Base-by-base conservation (phyloP, 2,797 vertebrate species). In the Glyptemys insculpta region DNA sequence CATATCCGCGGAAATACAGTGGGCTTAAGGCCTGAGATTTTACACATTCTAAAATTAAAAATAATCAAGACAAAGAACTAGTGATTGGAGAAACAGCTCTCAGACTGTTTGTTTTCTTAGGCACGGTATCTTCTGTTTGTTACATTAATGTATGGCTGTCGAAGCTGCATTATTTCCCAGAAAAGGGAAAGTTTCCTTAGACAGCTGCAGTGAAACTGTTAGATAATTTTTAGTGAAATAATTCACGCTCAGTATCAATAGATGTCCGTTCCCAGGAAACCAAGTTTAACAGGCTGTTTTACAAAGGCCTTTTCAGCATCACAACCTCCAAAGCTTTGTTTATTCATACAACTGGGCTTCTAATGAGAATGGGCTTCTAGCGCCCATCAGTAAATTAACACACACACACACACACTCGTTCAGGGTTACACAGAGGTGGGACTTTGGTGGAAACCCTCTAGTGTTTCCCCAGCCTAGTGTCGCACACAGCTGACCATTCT, bases 191-290 rank as follows among this genome's bases (percentile, higher is more conserved):
- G 83, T 76, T 81, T 49, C 81, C 11, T 44, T 86, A 89, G n/a
- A 0, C 0, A 93, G 29, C 79, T 91, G 56, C 91, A 82, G 89
- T 29, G 31, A 94, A 95, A 92, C 90, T 1, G 14, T 56, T 89
- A 59, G 14, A 27, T 92, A 53, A 83, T 87, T 95, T 94, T 95
- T 29, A 94, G 74, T 82, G 92, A 79, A 93, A n/a, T 68, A 94
- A 84, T 79, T 81, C 81, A 91, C 5, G 16, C 44, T 92, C 80
- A 53, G 12, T 12, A 92, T 53, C 84, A 88, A 53, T 29, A 62
- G 19, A 19, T 68, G 65, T 50, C 37, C 76, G 19, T 54, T 87
- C 89, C 47, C 49, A 41, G 23, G 74, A 12, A 82, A 93, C 88
- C 79, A 90, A 86, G 78, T 79, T 31, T 86, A 79, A 80, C 85